Base-by-base conservation (phyloP, 2,113 vertebrate genomes). In the Corythornis vintsioides region DNA sequence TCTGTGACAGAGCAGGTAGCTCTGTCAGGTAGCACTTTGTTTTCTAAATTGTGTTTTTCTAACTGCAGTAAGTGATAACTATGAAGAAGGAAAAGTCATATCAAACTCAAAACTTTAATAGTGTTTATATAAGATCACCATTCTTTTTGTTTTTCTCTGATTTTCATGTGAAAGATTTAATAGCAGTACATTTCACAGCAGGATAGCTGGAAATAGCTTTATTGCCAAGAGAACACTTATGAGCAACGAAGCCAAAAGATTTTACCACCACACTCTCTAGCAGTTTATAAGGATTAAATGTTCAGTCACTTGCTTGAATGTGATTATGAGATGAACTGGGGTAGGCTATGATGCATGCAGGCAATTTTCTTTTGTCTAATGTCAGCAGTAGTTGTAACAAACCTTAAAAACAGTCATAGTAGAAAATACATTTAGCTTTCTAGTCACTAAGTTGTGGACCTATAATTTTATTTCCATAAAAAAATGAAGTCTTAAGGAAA, bases 161-260 rank as follows among this genome's bases (percentile, higher is more conserved):
- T 65, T 86, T 91, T 83, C 38, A 25, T 7, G 29, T 64, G 70
- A 28, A 86, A 90, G 40, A 65, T 93, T 86, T 90, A 75, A 76
- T 53, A 86, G 35, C 29, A 43, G 18, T 17, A 48, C 18, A 48
- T 94, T 91, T 92, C 93, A 93, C 76, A 91, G 83, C 48, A 90
- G 60, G 69, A 45, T 21, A 53, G 52, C 48, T 78, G 61, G 70
- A 83, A 94, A 86, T 78, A 71, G 45, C 80, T 91, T 83, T 57
- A 31, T n/a, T 90, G 43, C 21, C 48, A 52, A 60, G 38, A 90
- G 60, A 73, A 83, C 10, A 13, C 26, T 95, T 74, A 52, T 42
- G 76, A 95, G 79, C 79, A 94, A 56, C 78, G 88, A 83, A 90
- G 88, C 65, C 60, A 78, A 40, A 93, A 96, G 43, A 81, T 85